Conservation (phyloP, 2,113 vertebrate species). For the Sphaerodactylus townsendi region DNA sequence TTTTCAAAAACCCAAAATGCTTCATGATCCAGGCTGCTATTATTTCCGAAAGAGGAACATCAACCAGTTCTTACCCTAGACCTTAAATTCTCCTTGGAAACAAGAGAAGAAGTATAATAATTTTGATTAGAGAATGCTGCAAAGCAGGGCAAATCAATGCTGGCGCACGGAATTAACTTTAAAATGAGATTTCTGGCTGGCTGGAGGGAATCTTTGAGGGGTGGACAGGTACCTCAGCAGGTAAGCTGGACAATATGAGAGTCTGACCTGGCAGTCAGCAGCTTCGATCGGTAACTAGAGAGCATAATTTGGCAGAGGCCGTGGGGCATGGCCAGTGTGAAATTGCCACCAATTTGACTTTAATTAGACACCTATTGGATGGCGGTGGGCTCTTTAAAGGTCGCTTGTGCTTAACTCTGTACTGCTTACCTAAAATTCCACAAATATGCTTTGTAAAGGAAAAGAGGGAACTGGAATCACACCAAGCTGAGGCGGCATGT, state of each 20-base stretch:
- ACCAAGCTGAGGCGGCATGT: not conserved
- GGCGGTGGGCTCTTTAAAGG: conserved; percentile 52
- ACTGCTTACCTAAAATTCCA: conserved; percentile 38
- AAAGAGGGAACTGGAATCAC: conserved; percentile 18
- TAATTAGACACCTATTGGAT: conserved; percentile 72
- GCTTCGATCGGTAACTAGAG: conserved; percentile 41
- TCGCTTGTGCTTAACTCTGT: conserved; percentile 46
- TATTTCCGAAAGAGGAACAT: not conserved
- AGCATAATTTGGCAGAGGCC: conserved; percentile 60
- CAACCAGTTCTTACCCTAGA: conserved; percentile 35
- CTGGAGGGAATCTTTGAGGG: not conserved
- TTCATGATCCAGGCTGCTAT: not conserved
- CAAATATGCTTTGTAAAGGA: conserved; percentile 18
- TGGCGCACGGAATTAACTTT: conserved; percentile 24
- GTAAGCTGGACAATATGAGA: conserved; percentile 49
- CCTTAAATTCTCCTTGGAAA: conserved; percentile 32
- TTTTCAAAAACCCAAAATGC: not conserved
- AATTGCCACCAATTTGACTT: conserved; percentile 63
- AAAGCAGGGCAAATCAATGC: fast-evolving
- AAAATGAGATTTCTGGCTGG: conserved; percentile 39
- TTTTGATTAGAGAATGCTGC: not conserved
- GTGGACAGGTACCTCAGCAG: not conserved
- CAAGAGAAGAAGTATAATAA: not conserved
- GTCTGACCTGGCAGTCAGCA: conserved; percentile 56
- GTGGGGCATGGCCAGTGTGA: conserved; percentile 71